Conservation (phyloP, 2,113 vertebrate genomes). For the Callospermophilus lateralis region DNA sequence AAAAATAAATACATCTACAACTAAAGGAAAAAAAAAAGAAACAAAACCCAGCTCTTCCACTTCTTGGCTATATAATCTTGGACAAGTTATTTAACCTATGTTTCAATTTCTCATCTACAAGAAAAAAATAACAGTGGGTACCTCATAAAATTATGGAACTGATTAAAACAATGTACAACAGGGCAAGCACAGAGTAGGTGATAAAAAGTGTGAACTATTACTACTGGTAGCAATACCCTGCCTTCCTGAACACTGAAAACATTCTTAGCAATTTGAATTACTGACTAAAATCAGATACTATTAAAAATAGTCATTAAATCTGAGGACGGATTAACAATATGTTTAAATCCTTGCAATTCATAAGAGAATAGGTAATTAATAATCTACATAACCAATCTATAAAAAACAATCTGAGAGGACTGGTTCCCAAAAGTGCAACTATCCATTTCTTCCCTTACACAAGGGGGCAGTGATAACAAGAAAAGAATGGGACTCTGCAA, state of each 20-base stretch:
- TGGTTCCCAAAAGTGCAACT: slow-evolving; percentile 54
- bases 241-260: slow-evolving; percentile 44
- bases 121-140: slow-evolving; percentile 33
- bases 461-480: slow-evolving; percentile 85
- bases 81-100: slow-evolving; percentile 50
- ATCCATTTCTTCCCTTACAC: slow-evolving; percentile 84
- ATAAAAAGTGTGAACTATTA: background rate
- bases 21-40: too few species aligned
- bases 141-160: background rate
- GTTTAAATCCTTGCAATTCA: slow-evolving; percentile 51
- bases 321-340: background rate
- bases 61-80: slow-evolving; percentile 5
- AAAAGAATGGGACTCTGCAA: slow-evolving; percentile 72
- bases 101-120: slow-evolving; percentile 58
- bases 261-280: slow-evolving; percentile 36
- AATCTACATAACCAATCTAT: slow-evolving; percentile 22
- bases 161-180: slow-evolving; percentile 2
- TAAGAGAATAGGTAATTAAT: slow-evolving; percentile 47
- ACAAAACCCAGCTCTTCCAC: slow-evolving; percentile 57
- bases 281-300: slow-evolving; percentile 31
- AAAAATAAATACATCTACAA: too few species aligned
- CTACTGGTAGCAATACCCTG: background rate
- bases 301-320: slow-evolving; percentile 43
- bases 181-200: background rate
- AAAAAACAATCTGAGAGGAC: slow-evolving; percentile 55